Evolutionary conservation across 2,888 invertebrate genomes (phyloP).

Genomic region (Muschampia plurimacula): DNA sequence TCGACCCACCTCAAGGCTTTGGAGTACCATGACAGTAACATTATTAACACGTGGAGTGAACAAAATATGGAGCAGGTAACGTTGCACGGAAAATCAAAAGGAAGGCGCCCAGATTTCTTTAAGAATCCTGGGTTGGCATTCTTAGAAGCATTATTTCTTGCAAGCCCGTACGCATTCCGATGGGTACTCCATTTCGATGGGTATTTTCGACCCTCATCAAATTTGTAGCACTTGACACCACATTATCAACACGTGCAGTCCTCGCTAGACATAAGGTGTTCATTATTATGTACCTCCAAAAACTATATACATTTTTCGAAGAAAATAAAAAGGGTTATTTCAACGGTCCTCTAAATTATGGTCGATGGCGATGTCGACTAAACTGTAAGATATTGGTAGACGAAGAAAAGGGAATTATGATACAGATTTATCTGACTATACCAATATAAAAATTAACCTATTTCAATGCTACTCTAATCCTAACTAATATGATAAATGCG

Average conservation of each 20-base stretch:
- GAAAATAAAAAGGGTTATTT: slow-evolving; percentile 12
- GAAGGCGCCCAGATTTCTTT: background rate
- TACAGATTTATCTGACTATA: background rate
- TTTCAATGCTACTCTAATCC: no score
- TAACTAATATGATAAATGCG: no score
- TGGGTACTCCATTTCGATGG: slow-evolving; percentile 24
- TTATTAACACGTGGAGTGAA: slow-evolving; percentile 44
- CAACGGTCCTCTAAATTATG: background rate
- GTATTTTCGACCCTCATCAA: slow-evolving; percentile 43
- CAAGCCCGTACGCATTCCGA: slow-evolving; percentile 17
- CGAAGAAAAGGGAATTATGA: background rate
- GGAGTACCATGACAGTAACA: slow-evolving; percentile 46
- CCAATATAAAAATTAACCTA: no score
- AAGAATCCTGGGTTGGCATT: slow-evolving; percentile 13
- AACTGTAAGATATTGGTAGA: background rate
- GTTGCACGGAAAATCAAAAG: background rate
- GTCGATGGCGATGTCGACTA: background rate
- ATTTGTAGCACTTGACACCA: slow-evolving; percentile 42
- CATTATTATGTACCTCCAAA: slow-evolving; percentile 29
- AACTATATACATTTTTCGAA: slow-evolving; percentile 16
- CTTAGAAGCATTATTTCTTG: slow-evolving; percentile 21
- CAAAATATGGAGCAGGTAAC: slow-evolving; percentile 15
- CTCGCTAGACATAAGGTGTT: slow-evolving; percentile 19
- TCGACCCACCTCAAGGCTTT: no score
- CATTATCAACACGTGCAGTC: slow-evolving; percentile 42